Base-by-base conservation (phyloP, 2,113 vertebrate species). In the Pogonocichla stellata region DNA sequence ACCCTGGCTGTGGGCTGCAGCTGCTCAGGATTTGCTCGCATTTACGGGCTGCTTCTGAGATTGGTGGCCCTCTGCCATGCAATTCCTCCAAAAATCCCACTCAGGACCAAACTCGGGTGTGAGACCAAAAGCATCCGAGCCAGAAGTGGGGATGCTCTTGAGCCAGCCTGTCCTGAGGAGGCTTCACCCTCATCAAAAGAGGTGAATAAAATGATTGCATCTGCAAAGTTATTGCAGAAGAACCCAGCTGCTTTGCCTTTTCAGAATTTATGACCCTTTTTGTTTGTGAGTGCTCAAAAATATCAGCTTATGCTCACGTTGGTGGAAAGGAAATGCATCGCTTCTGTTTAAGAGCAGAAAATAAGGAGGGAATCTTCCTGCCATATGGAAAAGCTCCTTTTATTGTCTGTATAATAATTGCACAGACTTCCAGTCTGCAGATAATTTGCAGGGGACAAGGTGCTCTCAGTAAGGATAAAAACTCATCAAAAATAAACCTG, bases 321-420 rank as follows among this genome's bases (percentile, higher is more conserved):
- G 23, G 36, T 87, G 73, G 78, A 67, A 81, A 92, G 61, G 28
- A 86, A 91, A 65, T 19, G 57, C 57, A 81, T 79, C 34, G 7
- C 0, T 2, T 57, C 54, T 64, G 15, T 26, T 80, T 75, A 45
- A 70, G 57, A 72, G 73, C 61, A 84, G 54, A 87, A 91, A 95
- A 84, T 26, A 81, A 25, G 56, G 69, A 45, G 60, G 65, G 70
- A 65, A 60, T 80, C 80, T 91, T 93, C 77, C 29, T 74, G 70
- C 65, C 45, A 40, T 69, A 79, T 72, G 83, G 83, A 81, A 87
- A 89, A 92, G 65, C 28, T 71, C 43, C 36, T 91, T 94, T 94
- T 69, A 57, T 86, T 77, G 61, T 80, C 82, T 86, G 40, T 51
- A 12, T 48, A 70, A 88, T 88, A 94, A 90, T 88, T 38, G 58